A percentile compares a stretch with the other conserved stretches of the same genome.
These are phyloP conservation scores for Parus major DNA, from an alignment of 2,113 vertebrate species.

Conservation along the genomic window DNA sequence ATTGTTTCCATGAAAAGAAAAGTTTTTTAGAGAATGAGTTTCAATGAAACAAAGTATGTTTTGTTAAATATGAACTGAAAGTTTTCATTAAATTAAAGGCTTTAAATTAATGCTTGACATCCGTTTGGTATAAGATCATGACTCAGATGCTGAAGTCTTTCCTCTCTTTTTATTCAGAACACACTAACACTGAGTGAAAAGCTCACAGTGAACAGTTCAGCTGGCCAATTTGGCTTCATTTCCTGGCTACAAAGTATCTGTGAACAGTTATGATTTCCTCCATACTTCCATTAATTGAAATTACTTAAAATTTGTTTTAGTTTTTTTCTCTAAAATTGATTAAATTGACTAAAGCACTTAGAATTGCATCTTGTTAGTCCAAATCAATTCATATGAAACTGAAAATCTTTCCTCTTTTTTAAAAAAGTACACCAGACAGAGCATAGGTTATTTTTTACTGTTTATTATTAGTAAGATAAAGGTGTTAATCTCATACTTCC, in stretches of 20 bases:
- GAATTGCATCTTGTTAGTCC: background rate
- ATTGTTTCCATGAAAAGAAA: background rate
- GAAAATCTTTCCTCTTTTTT: background rate
- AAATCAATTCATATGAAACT: background rate
- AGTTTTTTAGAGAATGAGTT: background rate
- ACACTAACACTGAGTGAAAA: constrained; percentile 58
- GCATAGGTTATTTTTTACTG: background rate
- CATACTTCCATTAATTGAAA: background rate
- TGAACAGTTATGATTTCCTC: constrained; percentile 46
- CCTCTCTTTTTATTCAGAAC: constrained; percentile 50
- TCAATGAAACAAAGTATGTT: background rate
- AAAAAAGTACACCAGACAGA: background rate
- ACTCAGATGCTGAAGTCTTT: constrained; percentile 48
- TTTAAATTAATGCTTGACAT: constrained; percentile 66
- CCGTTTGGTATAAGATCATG: constrained; percentile 71
- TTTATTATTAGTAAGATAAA: background rate
- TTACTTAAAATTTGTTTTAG: background rate
- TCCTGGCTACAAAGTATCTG: constrained; percentile 33
- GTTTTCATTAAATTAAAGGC: background rate
- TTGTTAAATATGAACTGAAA: background rate
- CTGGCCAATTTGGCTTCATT: constrained; percentile 53
- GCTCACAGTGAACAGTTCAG: constrained; percentile 12
- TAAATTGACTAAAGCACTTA: constrained; percentile 12
- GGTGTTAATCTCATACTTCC: background rate
- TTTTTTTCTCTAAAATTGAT: constrained; percentile 20